Percentiles rank a stretch among this genome's conserved stretches.
phyloP scores from a whole-genome alignment of 1,140 invertebrate genomes.

The Ectropis grisescens region DNA sequence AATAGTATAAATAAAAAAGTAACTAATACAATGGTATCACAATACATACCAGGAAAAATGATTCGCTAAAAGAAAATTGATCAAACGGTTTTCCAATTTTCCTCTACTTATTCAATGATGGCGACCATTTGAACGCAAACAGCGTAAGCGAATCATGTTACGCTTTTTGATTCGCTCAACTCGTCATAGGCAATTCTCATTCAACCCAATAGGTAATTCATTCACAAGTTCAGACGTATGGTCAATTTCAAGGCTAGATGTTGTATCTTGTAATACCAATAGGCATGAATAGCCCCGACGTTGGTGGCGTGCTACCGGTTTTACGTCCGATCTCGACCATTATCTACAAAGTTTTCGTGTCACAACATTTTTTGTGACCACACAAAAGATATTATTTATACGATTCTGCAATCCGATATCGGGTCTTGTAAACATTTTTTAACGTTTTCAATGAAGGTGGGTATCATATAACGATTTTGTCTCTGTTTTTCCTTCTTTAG shows the following conservation, averaged over 20 bases:
- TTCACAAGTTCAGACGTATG: slow-evolving; percentile 15
- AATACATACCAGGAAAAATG: too few species aligned
- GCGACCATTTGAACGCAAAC: too few species aligned
- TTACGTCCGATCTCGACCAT: slow-evolving; percentile 35
- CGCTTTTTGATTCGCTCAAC: slow-evolving; percentile 6
- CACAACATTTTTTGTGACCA: slow-evolving; percentile 22
- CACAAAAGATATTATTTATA: slow-evolving; percentile 10
- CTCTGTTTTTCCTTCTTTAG: too few species aligned
- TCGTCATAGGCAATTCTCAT: slow-evolving; percentile 14
- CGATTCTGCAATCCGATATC: slow-evolving; percentile 16
- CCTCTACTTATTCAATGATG: too few species aligned
- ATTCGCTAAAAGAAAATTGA: too few species aligned
- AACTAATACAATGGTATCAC: too few species aligned
- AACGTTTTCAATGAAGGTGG: too few species aligned
- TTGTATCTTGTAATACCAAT: slow-evolving; percentile 12
- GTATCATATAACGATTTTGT: too few species aligned
- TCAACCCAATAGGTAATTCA: slow-evolving; percentile 11
- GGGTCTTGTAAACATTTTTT: too few species aligned
- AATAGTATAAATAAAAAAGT: too few species aligned
- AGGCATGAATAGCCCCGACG: slow-evolving; percentile 25
- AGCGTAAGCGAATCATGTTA: slow-evolving; percentile 4
- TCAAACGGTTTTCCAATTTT: too few species aligned
- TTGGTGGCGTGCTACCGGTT: slow-evolving; percentile 53
- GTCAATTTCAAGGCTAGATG: slow-evolving; percentile 17
- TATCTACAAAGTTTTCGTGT: slow-evolving; percentile 36